phyloP scores from a whole-genome alignment of 2,113 vertebrate species.

The Mixornis gularis region DNA sequence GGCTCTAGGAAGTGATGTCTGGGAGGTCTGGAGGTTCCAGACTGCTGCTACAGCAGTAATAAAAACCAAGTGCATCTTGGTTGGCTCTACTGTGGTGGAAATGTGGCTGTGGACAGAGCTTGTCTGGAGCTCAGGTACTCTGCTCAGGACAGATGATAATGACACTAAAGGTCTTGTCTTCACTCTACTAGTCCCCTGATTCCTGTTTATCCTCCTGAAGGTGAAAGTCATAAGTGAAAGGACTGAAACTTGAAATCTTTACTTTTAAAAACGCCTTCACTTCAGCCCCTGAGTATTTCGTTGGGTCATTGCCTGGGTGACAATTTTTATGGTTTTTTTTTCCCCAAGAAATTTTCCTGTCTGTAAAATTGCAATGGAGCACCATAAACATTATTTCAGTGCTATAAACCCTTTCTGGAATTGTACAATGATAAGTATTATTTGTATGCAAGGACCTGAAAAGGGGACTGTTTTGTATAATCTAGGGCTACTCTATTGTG shows the following conservation, averaged over 20 bases:
- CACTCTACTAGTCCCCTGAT: not conserved
- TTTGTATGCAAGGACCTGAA: not conserved
- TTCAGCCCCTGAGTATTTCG: not conserved
- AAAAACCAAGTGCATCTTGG: fast-evolving
- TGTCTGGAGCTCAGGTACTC: not conserved
- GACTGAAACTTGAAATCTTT: not conserved
- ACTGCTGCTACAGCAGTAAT: not conserved
- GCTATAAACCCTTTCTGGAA: not conserved
- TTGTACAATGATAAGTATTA: not conserved
- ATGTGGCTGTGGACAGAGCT: not conserved
- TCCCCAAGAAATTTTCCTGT: not conserved
- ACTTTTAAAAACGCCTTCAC: not conserved
- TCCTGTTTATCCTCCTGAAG: not conserved
- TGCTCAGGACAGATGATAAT: not conserved
- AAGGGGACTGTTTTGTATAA: not conserved
- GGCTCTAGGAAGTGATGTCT: not conserved
- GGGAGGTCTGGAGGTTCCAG: not conserved
- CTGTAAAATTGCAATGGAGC: not conserved
- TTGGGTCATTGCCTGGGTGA: not conserved
- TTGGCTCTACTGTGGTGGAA: not conserved
- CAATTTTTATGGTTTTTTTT: not conserved
- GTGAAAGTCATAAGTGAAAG: not conserved
- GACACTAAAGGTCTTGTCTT: not conserved
- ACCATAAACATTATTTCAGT: not conserved
- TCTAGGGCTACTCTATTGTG: not conserved